Base-by-base conservation (phyloP, 1,140 invertebrate genomes). In the Halesus radiatus region DNA sequence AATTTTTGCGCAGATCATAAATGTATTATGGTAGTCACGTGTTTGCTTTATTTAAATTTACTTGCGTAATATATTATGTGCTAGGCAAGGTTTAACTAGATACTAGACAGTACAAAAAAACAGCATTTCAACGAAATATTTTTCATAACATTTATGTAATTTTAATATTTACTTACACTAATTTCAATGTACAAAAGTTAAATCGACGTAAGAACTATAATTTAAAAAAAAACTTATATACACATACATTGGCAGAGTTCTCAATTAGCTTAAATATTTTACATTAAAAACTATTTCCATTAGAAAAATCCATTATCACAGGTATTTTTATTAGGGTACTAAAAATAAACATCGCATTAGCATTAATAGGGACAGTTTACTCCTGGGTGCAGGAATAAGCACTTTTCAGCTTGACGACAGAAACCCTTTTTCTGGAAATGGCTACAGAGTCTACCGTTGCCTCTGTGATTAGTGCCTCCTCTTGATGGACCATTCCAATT, bases 351-450 rank as follows among this genome's bases (percentile, higher is more conserved):
- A 29, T 45, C 37, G 10, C 37, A 45, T 45, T 45, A 45, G 1
- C 37, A 20, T 56, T 70, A 90, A 85, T 85, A 89, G 37, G 91
- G 91, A 83, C 91, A 91, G 87, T 93, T 93, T 16, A 92, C 92
- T 79, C 92, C 92, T 23, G 94, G 94, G 90, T 96, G 95, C 82
- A 95, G 87, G 86, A 93, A 96, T 66, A 93, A 91, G 86, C 95
- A 96, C 83, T 93, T 94, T 77, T 94, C 94, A 20, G 94, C 93
- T 84, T 94, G 91, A 74, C 94, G 88, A 87, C 95, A 96, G 79
- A 92, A 94, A 1, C 95, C 94, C 84, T 92, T 92, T 84, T 94
- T 93, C 84, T 93, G 92, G 84, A 95, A 95, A 84, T 95, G 94
- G 85, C 94, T 92, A 86, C 95, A 96, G 15, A 95, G 85, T 68